Evolutionary conservation across 2,888 invertebrate genomes (phyloP).

Genomic region (Trichacis sp.): DNA sequence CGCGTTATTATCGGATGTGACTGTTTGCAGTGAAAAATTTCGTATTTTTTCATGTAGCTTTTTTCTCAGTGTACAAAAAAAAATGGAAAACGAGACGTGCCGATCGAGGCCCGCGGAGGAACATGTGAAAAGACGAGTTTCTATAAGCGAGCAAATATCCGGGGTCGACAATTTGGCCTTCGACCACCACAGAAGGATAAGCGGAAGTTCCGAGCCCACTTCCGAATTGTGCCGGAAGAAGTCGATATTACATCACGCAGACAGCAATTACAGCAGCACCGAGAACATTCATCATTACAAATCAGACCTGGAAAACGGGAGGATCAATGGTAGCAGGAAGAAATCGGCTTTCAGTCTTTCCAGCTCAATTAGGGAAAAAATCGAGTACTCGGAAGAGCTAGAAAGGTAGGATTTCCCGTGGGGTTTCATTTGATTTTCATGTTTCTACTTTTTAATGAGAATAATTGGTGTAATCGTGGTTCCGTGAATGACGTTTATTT

Average conservation of each 20-base stretch:
- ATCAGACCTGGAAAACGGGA: slow-evolving; percentile 61
- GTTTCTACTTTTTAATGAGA: too few species aligned
- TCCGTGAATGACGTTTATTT: too few species aligned
- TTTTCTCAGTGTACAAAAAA: too few species aligned
- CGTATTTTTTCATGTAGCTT: too few species aligned
- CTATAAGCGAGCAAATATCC: slow-evolving; percentile 63
- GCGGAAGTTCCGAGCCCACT: slow-evolving; percentile 58
- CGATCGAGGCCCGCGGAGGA: slow-evolving; percentile 47
- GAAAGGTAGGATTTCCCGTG: slow-evolving; percentile 47
- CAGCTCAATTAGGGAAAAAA: slow-evolving; percentile 66
- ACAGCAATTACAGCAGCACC: slow-evolving; percentile 57
- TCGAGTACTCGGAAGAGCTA: slow-evolving; percentile 65
- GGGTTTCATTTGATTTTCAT: too few species aligned
- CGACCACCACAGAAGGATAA: slow-evolving; percentile 61
- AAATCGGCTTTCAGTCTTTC: slow-evolving; percentile 64
- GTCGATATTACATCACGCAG: slow-evolving; percentile 59
- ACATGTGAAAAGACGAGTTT: slow-evolving; percentile 57
- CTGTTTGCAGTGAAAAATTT: too few species aligned
- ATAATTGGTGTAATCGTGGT: too few species aligned
- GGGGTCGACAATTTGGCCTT: slow-evolving; percentile 63
- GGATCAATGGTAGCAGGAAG: slow-evolving; percentile 57
- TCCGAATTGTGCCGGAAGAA: slow-evolving; percentile 57
- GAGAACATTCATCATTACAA: slow-evolving; percentile 64
- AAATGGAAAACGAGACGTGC: slow-evolving; percentile 52
- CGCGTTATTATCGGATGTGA: too few species aligned